Conservation (phyloP, 2,888 invertebrate genomes). For the Acronicta alni region DNA sequence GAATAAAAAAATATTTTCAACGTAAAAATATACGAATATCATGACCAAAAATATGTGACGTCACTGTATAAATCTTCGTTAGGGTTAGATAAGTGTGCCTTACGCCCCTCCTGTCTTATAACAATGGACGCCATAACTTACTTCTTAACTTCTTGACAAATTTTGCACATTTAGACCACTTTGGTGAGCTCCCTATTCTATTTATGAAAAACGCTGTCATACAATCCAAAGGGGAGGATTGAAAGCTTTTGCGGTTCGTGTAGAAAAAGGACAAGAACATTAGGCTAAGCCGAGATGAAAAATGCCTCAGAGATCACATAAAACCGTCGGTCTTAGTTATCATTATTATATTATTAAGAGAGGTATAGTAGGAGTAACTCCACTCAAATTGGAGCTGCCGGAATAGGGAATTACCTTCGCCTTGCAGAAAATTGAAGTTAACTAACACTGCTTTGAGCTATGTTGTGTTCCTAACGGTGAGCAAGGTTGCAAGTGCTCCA, state of each 20-base stretch:
- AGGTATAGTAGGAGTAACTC: too few species aligned
- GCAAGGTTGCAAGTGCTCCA: too few species aligned
- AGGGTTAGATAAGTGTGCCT: slow-evolving; percentile 74
- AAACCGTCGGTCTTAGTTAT: too few species aligned
- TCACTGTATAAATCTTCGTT: slow-evolving; percentile 73
- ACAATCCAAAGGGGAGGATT: slow-evolving; percentile 35
- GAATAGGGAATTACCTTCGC: too few species aligned
- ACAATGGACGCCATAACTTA: slow-evolving; percentile 74
- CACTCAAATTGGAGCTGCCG: too few species aligned
- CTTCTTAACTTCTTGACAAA: slow-evolving; percentile 74
- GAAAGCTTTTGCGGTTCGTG: slow-evolving; percentile 13
- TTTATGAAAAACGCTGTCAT: slow-evolving; percentile 44
- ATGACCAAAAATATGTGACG: slow-evolving; percentile 61
- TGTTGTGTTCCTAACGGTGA: too few species aligned
- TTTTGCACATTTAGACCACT: slow-evolving; percentile 69
- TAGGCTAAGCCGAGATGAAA: neutral
- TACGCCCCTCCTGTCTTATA: slow-evolving; percentile 62
- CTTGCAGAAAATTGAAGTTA: too few species aligned
- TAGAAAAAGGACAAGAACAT: slow-evolving; percentile 5
- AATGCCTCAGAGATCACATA: too few species aligned
- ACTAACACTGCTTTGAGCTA: too few species aligned
- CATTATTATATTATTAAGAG: too few species aligned
- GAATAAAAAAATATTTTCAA: slow-evolving; percentile 59
- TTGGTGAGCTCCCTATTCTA: slow-evolving; percentile 51
- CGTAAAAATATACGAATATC: slow-evolving; percentile 52